Evolutionary conservation across 1,140 invertebrate genomes (phyloP).

Genomic region (Mycetomoellerius zeteki): DNA sequence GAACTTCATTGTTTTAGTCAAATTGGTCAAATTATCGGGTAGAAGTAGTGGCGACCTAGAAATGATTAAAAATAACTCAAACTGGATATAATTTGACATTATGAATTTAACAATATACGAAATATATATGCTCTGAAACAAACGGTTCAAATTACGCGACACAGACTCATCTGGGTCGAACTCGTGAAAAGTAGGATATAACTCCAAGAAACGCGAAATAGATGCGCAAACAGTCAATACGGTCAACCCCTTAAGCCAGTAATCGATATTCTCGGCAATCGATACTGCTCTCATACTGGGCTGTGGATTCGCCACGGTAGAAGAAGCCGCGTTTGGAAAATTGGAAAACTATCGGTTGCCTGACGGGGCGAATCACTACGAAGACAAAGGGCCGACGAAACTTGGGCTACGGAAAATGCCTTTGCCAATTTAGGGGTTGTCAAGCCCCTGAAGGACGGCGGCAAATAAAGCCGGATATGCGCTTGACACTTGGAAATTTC

Average conservation of each 20-base stretch:
- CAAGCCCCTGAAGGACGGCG: slow-evolving; percentile 53
- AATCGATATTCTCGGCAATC: slow-evolving; percentile 57
- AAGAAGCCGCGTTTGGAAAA: slow-evolving; percentile 56
- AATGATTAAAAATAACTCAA: no score
- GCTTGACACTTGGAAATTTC: slow-evolving; percentile 57
- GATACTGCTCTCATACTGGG: slow-evolving; percentile 24
- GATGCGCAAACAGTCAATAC: slow-evolving; percentile 54
- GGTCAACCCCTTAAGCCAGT: slow-evolving; percentile 51
- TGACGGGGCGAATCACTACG: slow-evolving; percentile 51
- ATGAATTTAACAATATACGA: neutral
- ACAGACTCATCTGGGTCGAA: slow-evolving; percentile 27
- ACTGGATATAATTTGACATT: no score
- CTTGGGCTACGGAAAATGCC: slow-evolving; percentile 40
- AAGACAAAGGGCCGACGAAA: slow-evolving; percentile 64
- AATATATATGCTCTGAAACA: neutral
- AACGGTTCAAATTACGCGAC: slow-evolving; percentile 22
- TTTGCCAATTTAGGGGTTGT: slow-evolving; percentile 66
- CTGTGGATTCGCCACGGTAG: neutral
- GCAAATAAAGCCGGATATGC: slow-evolving; percentile 57
- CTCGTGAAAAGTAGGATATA: slow-evolving; percentile 35
- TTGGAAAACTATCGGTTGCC: slow-evolving; percentile 62
- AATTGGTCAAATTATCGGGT: no score
- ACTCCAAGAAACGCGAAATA: slow-evolving; percentile 52
- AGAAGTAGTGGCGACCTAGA: no score
- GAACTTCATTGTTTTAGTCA: no score